A percentile compares a stretch with the other conserved stretches of the same genome.
Evolutionary conservation across 2,113 vertebrate species (phyloP).

Genomic region (Hypocryptadius cinnamomeus): DNA sequence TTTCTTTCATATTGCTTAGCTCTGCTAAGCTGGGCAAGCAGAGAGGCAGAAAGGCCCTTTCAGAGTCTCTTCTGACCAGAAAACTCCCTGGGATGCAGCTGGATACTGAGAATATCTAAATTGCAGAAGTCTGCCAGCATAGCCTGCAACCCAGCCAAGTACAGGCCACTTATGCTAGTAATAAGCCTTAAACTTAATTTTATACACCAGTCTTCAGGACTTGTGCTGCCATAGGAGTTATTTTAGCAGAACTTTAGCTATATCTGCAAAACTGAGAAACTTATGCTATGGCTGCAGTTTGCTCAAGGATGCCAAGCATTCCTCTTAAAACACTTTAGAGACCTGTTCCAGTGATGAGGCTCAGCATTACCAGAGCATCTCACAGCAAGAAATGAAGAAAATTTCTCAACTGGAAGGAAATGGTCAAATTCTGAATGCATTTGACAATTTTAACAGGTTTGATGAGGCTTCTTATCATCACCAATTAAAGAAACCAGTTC

Average conservation of each 20-base stretch:
- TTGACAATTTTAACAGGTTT: not conserved
- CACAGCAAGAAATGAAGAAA: not conserved
- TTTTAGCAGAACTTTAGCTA: not conserved
- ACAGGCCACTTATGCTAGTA: not conserved
- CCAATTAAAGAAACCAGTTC: not conserved
- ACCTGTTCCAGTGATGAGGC: not conserved
- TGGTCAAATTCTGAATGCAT: not conserved
- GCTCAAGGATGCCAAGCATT: not conserved
- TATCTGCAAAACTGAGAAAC: not conserved
- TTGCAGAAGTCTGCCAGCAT: not conserved
- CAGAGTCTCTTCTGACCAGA: not conserved
- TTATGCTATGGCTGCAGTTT: not conserved
- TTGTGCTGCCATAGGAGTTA: not conserved
- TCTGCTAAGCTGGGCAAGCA: not conserved
- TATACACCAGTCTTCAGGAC: not conserved
- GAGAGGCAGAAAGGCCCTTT: not conserved
- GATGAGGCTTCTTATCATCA: not conserved
- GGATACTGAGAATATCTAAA: not conserved
- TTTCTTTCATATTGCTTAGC: not conserved
- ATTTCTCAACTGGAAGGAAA: not conserved
- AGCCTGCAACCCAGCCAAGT: not conserved
- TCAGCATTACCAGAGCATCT: not conserved
- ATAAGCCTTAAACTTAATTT: not conserved
- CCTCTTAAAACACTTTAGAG: not conserved
- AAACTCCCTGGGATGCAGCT: not conserved